These are phyloP conservation scores for Astatoreochromis straeleni DNA, from an alignment of 2,113 vertebrate genomes.

Conservation along the genomic window DNA sequence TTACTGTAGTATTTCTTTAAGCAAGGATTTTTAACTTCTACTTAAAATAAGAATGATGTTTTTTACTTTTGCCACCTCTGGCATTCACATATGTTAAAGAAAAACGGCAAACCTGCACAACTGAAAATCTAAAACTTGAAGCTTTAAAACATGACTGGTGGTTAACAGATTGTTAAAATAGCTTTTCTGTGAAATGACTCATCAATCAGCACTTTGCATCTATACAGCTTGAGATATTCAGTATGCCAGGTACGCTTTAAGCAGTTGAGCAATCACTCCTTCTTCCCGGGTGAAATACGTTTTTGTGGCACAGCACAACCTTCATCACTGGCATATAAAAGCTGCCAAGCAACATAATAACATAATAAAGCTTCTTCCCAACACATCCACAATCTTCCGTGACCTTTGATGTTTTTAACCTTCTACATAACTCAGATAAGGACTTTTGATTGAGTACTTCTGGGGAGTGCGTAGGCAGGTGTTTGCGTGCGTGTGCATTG, in stretches of 20 bases:
- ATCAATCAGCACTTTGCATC: background rate
- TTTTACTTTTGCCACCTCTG: background rate
- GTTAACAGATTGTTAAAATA: background rate
- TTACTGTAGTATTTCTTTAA: background rate
- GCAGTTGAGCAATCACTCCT: background rate
- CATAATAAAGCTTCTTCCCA: conserved; percentile 33
- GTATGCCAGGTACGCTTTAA: background rate
- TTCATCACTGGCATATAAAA: conserved; percentile 45
- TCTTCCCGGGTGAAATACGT: background rate
- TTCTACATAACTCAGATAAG: conserved; percentile 19
- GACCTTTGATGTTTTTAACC: conserved; percentile 38
- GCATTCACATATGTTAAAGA: background rate
- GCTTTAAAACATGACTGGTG: background rate
- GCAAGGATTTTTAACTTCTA: background rate
- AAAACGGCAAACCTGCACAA: background rate
- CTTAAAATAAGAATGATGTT: background rate
- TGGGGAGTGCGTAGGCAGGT: background rate
- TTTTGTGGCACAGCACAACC: conserved; percentile 19
- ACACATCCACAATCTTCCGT: background rate
- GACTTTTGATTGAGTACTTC: conserved; percentile 17
- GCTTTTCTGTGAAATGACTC: background rate
- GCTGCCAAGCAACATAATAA: conserved; percentile 29
- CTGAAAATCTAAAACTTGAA: background rate
- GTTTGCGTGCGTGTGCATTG: background rate
- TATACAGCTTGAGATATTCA: background rate